These are phyloP conservation scores for Lochmaea crataegi DNA, from an alignment of 2,888 invertebrate genomes.

Conservation along the genomic window DNA sequence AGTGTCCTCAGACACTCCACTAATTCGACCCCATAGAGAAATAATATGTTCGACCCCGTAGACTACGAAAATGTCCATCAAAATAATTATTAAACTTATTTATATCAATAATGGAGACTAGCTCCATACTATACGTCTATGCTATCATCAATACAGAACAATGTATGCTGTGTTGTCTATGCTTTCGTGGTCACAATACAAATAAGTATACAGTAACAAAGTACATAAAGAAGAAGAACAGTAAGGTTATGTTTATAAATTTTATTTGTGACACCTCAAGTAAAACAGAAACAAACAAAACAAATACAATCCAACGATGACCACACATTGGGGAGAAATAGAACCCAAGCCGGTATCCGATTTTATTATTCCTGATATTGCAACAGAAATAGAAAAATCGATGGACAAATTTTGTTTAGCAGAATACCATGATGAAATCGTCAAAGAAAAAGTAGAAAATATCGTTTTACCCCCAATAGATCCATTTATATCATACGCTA, in stretches of 20 bases:
- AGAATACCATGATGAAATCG: conserved; percentile 56
- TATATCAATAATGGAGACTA: no score
- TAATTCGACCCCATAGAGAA: no score
- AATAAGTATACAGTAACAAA: no score
- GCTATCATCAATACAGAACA: background rate
- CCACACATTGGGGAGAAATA: conserved; percentile 60
- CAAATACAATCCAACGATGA: conserved; percentile 20
- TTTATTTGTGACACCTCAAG: background rate
- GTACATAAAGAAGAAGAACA: background rate
- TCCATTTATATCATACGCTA: conserved; percentile 59
- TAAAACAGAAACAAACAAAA: background rate
- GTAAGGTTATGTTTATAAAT: background rate
- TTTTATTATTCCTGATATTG: conserved; percentile 54
- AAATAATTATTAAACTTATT: no score
- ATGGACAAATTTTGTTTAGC: conserved; percentile 59
- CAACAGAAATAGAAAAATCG: conserved; percentile 59
- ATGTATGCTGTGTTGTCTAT: background rate
- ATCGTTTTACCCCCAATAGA: conserved; percentile 57
- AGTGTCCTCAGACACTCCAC: no score
- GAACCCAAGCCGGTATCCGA: conserved; percentile 37
- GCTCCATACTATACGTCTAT: no score
- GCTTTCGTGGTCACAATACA: background rate
- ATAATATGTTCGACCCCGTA: no score
- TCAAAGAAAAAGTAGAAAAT: conserved; percentile 48
- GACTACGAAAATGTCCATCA: no score